Evolutionary conservation across 2,113 vertebrate genomes (phyloP).

Genomic region (Periophthalmodon schlosseri): DNA sequence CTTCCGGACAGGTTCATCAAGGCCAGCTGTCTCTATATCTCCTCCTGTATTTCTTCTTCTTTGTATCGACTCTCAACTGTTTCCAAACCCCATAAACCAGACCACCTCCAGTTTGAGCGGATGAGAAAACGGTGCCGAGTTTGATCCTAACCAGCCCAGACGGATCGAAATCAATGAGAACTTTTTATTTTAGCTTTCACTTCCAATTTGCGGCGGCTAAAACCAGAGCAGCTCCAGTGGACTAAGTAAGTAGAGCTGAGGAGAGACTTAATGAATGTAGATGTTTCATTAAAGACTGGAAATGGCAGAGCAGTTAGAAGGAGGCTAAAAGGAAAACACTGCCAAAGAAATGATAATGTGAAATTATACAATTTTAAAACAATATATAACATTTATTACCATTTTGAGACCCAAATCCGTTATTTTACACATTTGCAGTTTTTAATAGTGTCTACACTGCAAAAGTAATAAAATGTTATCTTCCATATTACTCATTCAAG

Average conservation of each 20-base stretch:
- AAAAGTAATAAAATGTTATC: not conserved
- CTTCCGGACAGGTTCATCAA: slow-evolving; percentile 66
- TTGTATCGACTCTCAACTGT: slow-evolving; percentile 33
- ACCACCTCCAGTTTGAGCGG: slow-evolving; percentile 24
- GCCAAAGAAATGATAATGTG: no score
- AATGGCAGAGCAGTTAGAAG: slow-evolving; percentile 11
- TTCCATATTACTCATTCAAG: not conserved
- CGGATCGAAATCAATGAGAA: slow-evolving; percentile 31
- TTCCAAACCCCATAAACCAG: no score
- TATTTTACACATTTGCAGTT: not conserved
- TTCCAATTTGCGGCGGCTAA: slow-evolving; percentile 26
- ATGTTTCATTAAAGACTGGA: slow-evolving; percentile 25
- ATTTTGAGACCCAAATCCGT: not conserved
- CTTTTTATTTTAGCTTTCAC: slow-evolving; percentile 38
- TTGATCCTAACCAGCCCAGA: slow-evolving; percentile 43
- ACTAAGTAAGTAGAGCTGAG: not conserved
- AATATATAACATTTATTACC: not conserved
- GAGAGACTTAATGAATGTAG: slow-evolving; percentile 23
- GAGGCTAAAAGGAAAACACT: not conserved
- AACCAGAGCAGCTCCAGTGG: not conserved
- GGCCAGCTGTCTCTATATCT: slow-evolving; percentile 50
- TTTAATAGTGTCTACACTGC: not conserved
- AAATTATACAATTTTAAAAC: not conserved
- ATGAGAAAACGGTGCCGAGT: slow-evolving; percentile 22
- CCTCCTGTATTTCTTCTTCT: slow-evolving; percentile 7